Conservation (phyloP, 2,888 invertebrate species). For the Agrotis exclamationis region DNA sequence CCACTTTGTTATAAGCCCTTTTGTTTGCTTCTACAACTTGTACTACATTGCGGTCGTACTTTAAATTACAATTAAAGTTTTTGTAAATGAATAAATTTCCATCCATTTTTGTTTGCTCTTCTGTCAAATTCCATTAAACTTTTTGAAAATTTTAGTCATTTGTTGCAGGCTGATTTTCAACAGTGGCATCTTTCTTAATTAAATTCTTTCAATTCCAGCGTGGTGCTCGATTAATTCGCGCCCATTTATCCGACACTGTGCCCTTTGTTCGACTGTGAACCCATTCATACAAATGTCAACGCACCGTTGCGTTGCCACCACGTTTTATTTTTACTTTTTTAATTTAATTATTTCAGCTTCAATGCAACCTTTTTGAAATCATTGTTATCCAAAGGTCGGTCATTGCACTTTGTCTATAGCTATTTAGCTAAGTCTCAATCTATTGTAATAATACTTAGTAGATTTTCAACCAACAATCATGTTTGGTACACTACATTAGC, state of each 20-base stretch:
- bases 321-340: constrained; percentile 33
- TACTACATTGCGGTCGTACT: constrained; percentile 41
- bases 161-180: constrained; percentile 2
- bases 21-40: constrained; percentile 33
- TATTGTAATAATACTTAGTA: no score
- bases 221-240: constrained; percentile 39
- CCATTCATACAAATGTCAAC: constrained; percentile 52
- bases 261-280: constrained; percentile 37
- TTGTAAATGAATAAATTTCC: not conserved
- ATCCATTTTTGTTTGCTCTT: not conserved
- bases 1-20: constrained; percentile 47
- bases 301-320: constrained; percentile 28
- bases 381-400: not conserved
- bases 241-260: constrained; percentile 19
- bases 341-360: constrained; percentile 2
- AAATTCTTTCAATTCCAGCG: constrained; percentile 40
- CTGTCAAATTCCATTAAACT: not conserved
- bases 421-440: no score
- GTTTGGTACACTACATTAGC: no score
- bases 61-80: constrained; percentile 33
- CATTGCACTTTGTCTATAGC: no score
- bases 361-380: constrained; percentile 9
- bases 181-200: constrained; percentile 28
- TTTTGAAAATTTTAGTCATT: constrained; percentile 9
- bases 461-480: no score